Evolutionary conservation across 2,797 vertebrate genomes (phyloP), one percentile per base, ranked within the genome.

Genomic region (Labeo calbasu): DNA sequence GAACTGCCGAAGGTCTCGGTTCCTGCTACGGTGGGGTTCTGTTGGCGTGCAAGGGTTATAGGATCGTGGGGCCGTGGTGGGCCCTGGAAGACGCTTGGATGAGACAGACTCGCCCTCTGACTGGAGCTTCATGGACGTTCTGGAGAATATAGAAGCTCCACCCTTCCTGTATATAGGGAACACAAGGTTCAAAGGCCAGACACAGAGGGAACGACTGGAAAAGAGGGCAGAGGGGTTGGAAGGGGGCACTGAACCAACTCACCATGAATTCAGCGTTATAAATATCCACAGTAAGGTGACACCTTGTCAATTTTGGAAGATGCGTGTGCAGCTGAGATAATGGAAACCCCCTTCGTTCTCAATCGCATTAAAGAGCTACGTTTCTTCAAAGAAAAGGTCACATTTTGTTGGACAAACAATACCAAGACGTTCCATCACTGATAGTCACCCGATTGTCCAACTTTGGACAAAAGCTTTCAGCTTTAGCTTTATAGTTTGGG

Each of bases 141-240:
- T 84, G 73, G 88, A 85, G 85, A 85, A 87, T 91, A 92, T 90
- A 55, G 92, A 94, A 92, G 92, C 92, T 82, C 93, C 77, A 75
- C 92, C 92, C 88, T 77, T 79, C 79, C 91, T 90, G 91, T 81
- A 73, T 77, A 83, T 84, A 84, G 84, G 80, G 81, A 72, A 89
- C 90, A 92, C 94, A 94, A 94, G 92, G 95, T 93, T 93, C 94
- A 91, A 93, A 88, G 94, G 94, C 92, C 92, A 95, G 91, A 91
- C 87, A 95, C 91, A 87, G 65, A 36, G 46, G 75, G 53, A 87
- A 84, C 73, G 81, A 90, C 81, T 72, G 82, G 81, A 86, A 84
- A 53, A 83, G 79, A 81, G 21, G 84, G 70, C 12, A 65, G 50
- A 48, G 81, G 82, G 68, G 72, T 82, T 68, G 50, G 70, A 82